Conservation (phyloP, 2,113 vertebrate genomes). For the Embiotoca jacksoni region DNA sequence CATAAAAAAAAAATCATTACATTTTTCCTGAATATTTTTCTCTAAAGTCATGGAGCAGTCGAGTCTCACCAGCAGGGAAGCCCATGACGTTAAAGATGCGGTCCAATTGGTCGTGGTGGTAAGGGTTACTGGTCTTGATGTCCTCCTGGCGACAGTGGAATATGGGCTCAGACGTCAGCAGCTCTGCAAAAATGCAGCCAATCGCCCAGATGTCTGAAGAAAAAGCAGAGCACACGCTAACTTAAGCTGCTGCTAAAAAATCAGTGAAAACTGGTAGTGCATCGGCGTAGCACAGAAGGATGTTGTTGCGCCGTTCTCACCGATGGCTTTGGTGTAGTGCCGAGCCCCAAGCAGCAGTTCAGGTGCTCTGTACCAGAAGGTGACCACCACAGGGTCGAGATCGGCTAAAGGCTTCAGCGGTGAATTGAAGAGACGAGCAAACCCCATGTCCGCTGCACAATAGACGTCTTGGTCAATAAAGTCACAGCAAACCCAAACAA, state of each 20-base stretch:
- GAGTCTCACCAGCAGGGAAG: slow-evolving; percentile 95
- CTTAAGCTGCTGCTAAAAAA: background rate
- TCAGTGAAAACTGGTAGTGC: background rate
- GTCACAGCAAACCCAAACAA: background rate
- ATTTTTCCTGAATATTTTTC: background rate
- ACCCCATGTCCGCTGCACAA: slow-evolving; percentile 97
- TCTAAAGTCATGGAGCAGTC: background rate
- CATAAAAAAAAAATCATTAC: background rate
- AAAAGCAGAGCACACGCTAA: background rate
- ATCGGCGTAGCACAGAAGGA: background rate
- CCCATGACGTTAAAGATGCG: slow-evolving; percentile 99
- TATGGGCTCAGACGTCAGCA: slow-evolving; percentile 99
- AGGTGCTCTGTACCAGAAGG: slow-evolving; percentile 99
- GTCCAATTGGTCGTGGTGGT: slow-evolving; percentile 99
- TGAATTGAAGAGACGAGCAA: slow-evolving; percentile 99
- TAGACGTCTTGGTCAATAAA: background rate
- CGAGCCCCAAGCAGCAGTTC: slow-evolving; percentile 97
- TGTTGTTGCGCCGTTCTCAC: slow-evolving; percentile 82
- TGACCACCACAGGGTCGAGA: slow-evolving; percentile 99
- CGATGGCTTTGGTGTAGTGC: slow-evolving; percentile 99
- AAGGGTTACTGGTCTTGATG: slow-evolving; percentile 99
- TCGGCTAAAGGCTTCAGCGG: slow-evolving; percentile 99
- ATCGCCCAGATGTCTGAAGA: slow-evolving; percentile 98
- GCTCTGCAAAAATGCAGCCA: slow-evolving; percentile 99
- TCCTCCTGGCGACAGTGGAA: slow-evolving; percentile 99